Base-by-base conservation (phyloP, 2,888 invertebrate genomes). In the Arrhopalites spinosus region DNA sequence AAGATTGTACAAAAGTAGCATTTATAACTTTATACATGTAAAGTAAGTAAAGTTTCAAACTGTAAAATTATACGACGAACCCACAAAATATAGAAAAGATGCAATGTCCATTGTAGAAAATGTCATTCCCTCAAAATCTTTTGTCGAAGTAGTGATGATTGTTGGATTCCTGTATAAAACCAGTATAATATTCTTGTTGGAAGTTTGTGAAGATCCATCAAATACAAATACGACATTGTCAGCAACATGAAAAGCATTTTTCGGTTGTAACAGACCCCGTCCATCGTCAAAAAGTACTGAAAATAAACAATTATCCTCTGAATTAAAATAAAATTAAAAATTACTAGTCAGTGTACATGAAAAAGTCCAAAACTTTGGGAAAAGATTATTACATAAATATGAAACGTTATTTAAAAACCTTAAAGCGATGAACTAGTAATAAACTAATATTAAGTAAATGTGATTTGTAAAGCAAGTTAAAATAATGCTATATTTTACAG, bases 191-290 rank as follows among this genome's bases (percentile, higher is more conserved):
- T 56, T 27, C 20, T 67, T 74, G 7, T 56, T 53, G 15, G 20
- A 5, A 5, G 0, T 29, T n/a, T 45, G 56, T 8, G 53, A n/a
- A 20, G 67, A 50, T 5, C 67, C 68, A 27, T 74, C 74, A 61
- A 67, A 74, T 1, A 74, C 74, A 43, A 74, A 74, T 5, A 74
- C 59, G 2, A 68, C 67, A 74, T 74, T 74, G 8, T 74, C 67
- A 20, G 74, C 67, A 11, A 74, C 47, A 29, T 74, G 36, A 45
- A 68, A 74, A 25, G 74, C 74, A 47, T 11, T 67, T 20, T 68
- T 59, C 2, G 74, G 68, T 25, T 68, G 68, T 2, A 74, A 36
- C 13, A 74, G 13, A 0, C 74, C 74, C 17, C 61, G 23, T 13
- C 74, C 74, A 68, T 74, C 59, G 20, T 74, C 74, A 20, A 68